Evolutionary conservation across 2,888 invertebrate genomes (phyloP).

Genomic region (Biston betularia): DNA sequence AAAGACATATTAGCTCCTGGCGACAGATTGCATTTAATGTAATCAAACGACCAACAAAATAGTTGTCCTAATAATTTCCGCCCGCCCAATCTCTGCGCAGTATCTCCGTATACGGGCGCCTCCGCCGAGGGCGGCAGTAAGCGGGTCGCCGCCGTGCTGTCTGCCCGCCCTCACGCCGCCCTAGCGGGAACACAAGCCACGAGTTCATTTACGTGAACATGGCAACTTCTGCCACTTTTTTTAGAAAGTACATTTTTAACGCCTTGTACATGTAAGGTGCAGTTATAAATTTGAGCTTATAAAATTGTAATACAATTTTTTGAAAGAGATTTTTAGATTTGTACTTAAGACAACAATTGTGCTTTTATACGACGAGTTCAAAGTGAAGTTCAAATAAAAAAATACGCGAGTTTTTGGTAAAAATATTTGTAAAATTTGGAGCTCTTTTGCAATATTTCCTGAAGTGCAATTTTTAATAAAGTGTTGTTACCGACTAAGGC

Average conservation of each 20-base stretch:
- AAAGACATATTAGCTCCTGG: no score
- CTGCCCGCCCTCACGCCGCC: constrained; percentile 50
- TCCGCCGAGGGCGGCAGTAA: constrained; percentile 45
- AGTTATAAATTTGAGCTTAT: no score
- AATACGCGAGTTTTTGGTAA: neutral
- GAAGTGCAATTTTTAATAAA: neutral
- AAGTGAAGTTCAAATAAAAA: neutral
- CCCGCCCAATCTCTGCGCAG: constrained; percentile 1
- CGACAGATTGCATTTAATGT: no score
- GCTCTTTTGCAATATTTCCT: constrained; percentile 13
- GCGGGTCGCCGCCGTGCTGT: constrained; percentile 48
- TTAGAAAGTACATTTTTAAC: neutral
- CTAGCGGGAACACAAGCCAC: constrained; percentile 20
- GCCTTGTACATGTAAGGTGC: no score
- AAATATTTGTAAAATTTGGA: neutral
- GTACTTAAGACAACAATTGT: no score
- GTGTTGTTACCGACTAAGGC: neutral
- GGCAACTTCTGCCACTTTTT: constrained; percentile 4
- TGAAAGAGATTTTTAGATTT: no score
- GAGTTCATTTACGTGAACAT: constrained; percentile 25
- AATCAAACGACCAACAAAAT: neutral
- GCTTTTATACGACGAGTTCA: no score
- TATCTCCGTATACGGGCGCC: neutral
- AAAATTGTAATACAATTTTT: no score
- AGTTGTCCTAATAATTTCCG: neutral